Base-by-base conservation (phyloP, 92 coral and sea anemone genomes). In the Palythoa caribaeorum region DNA sequence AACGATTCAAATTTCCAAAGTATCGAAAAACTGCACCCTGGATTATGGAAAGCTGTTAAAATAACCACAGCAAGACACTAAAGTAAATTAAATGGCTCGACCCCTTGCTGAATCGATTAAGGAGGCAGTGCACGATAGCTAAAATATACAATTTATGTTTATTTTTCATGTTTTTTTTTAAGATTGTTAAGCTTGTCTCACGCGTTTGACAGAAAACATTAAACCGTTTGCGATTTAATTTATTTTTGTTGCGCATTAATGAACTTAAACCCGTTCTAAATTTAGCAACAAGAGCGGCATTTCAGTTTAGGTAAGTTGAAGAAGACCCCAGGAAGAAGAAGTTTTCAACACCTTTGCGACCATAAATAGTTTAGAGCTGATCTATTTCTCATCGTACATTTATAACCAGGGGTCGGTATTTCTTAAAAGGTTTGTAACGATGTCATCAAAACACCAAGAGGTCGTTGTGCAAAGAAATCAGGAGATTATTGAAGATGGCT, bases 21-120 rank as follows among this genome's bases (percentile, higher is more conserved):
- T 13, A 69, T 21, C 36, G 38, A 21, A 81, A 28, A 50, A 17
- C 17, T 15, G 62, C 9, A 52, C 63, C 54, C 6, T 35, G 44
- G 40, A 62, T 38, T 20, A 16, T 7, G 16, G 17, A 8, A 79
- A 60, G 71, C 84, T 60, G 16, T 63, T 80, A 44, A 76, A 19
- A n/a, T 48, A 80, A 47, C 55, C 84, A 38, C 74, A 19, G 84
- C 84, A 59, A 38, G 84, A 78, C 6, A 63, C 73, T 37, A 36
- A 55, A 14, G 9, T 17, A 13, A 1, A 13, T 39, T 40, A 57
- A 16, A 11, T 55, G 50, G 9, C 53, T 39, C 38, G 52, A 55
- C 84, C 84, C 62, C 73, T 54, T 44, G 11, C 36, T 37, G 10
- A 79, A 79, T 38, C 66, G 37, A 60, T 60, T 38, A 79, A 37